Evolutionary conservation across 2,113 vertebrate species (phyloP).

Genomic region (Anolis carolinensis): DNA sequence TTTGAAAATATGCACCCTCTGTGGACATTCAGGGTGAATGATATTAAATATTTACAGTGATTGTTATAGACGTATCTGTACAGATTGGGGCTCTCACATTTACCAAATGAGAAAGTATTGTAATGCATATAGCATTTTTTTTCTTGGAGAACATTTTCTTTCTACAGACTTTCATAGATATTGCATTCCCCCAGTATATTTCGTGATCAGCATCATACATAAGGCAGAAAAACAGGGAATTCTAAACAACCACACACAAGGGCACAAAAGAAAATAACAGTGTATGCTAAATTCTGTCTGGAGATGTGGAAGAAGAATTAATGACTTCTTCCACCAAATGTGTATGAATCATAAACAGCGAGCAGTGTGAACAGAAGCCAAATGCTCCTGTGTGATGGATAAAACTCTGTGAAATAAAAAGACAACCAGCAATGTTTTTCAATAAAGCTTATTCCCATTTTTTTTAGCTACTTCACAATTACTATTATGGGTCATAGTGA

Average conservation of each 20-base stretch:
- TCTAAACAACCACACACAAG: neutral
- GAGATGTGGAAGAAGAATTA: slow-evolving; percentile 2
- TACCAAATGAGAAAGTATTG: neutral
- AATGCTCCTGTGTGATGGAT: neutral
- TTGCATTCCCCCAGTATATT: neutral
- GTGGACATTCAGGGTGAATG: no score
- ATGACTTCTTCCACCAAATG: neutral
- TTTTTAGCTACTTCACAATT: neutral
- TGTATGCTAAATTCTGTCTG: neutral
- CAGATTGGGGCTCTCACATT: neutral
- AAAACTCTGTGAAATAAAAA: neutral
- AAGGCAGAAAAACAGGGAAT: neutral
- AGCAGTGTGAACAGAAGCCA: neutral
- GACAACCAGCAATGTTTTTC: neutral
- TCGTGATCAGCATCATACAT: neutral
- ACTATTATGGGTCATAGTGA: neutral
- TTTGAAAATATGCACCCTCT: neutral
- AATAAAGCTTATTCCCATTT: neutral
- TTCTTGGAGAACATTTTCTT: neutral
- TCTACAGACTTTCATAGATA: neutral
- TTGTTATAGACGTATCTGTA: no score
- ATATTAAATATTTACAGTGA: neutral
- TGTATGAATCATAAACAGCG: neutral
- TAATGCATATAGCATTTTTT: neutral
- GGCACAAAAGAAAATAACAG: neutral